Percentiles rank a stretch among this genome's conserved stretches.
Evolutionary conservation across 2,888 invertebrate genomes (phyloP).

Genomic region (Abrostola triplasia): DNA sequence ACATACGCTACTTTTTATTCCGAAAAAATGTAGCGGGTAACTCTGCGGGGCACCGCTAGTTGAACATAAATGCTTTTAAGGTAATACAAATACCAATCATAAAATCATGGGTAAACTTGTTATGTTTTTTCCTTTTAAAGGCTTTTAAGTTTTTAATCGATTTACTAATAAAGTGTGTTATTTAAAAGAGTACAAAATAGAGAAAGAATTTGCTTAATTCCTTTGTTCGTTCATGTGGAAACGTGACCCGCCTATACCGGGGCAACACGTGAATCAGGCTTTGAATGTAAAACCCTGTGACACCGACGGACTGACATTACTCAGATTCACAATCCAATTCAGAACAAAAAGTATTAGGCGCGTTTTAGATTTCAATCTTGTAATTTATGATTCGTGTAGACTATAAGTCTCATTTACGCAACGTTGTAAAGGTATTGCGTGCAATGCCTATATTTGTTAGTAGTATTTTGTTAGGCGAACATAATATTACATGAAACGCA

Average conservation of each 20-base stretch:
- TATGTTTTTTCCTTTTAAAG: too few species aligned
- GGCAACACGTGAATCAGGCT: too few species aligned
- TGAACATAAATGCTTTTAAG: too few species aligned
- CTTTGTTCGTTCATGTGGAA: not conserved
- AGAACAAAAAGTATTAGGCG: constrained; percentile 8
- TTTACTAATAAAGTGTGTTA: not conserved
- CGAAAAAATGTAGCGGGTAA: too few species aligned
- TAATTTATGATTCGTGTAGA: constrained; percentile 32
- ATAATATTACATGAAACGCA: constrained; percentile 34
- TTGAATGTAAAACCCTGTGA: not conserved
- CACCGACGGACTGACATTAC: not conserved
- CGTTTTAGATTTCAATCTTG: constrained; percentile 25
- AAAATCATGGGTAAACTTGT: too few species aligned
- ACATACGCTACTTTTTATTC: too few species aligned
- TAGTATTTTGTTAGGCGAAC: constrained; percentile 27
- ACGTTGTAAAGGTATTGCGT: constrained; percentile 30
- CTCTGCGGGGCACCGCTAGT: too few species aligned
- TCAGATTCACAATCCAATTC: not conserved
- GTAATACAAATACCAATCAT: too few species aligned
- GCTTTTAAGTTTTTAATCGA: not conserved
- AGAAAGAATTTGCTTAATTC: not conserved
- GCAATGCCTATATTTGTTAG: constrained; percentile 46
- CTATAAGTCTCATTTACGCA: constrained; percentile 26
- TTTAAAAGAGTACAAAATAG: not conserved
- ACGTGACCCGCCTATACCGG: not conserved